phyloP scores from a whole-genome alignment of 2,797 vertebrate species.

The Chaetophractus vellerosus region DNA sequence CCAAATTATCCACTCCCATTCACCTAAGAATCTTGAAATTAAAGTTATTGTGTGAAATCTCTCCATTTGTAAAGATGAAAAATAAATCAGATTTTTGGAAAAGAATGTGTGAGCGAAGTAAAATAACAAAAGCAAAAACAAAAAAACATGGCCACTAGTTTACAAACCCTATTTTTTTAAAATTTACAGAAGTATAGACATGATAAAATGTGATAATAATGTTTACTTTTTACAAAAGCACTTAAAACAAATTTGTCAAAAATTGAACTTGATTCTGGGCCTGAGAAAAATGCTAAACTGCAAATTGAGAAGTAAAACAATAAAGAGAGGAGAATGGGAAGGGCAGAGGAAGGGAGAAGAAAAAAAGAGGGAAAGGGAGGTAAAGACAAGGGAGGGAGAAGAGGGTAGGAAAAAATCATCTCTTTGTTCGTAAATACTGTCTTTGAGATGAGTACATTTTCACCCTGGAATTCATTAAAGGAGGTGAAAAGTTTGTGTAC shows the following conservation, averaged over 20 bases:
- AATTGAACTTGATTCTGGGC: not conserved
- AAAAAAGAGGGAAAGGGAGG: not conserved
- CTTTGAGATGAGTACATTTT: not conserved
- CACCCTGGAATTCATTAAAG: conserved; percentile 54
- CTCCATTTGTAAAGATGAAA: not conserved
- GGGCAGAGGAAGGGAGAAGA: not conserved
- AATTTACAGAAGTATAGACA: not conserved
- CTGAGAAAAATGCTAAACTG: not conserved
- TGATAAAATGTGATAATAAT: not conserved
- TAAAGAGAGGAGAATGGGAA: not conserved
- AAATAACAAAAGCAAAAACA: not conserved
- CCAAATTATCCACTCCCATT: not conserved
- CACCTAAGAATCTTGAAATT: not conserved
- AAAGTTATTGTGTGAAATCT: not conserved
- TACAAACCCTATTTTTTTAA: not conserved
- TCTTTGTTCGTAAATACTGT: not conserved
- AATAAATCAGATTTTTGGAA: not conserved
- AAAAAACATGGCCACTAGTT: not conserved
- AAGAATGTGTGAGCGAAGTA: not conserved
- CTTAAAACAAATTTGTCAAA: not conserved
- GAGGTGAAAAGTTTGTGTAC: not conserved
- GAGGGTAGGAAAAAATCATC: not conserved
- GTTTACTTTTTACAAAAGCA: not conserved
- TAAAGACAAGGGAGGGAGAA: not conserved
- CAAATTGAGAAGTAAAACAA: not conserved